A percentile compares a stretch with the other conserved stretches of the same genome.
Evolutionary conservation across 1,140 invertebrate genomes (phyloP).

Genomic region (Drosophila sturtevanti): DNA sequence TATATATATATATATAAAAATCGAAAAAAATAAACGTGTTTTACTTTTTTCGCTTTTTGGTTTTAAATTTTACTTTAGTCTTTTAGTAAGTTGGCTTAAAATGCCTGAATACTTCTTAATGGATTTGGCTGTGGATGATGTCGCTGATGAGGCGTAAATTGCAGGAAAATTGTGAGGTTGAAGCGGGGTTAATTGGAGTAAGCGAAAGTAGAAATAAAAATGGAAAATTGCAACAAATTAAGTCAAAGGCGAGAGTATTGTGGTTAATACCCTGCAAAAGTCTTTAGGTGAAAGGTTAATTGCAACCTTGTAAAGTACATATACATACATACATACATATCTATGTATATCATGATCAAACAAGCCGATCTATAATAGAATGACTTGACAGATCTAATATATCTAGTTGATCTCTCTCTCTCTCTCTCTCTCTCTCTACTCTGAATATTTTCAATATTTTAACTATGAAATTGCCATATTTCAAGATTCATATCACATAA

Average conservation of each 20-base stretch:
- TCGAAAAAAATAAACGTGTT: constrained; percentile 48
- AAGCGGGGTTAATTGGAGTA: constrained; percentile 45
- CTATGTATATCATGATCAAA: too few relatives aligned
- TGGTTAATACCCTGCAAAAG: not conserved
- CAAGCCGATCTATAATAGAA: too few relatives aligned
- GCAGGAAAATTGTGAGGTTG: constrained; percentile 38
- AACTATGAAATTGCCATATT: too few relatives aligned
- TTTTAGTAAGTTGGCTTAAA: constrained; percentile 14
- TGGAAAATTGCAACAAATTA: constrained; percentile 37
- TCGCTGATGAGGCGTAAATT: constrained; percentile 48
- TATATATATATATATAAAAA: too few relatives aligned
- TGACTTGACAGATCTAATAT: too few relatives aligned
- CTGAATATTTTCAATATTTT: not conserved
- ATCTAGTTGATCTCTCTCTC: too few relatives aligned
- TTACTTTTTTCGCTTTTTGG: constrained; percentile 41
- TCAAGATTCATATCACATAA: constrained; percentile 9
- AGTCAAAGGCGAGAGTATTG: not conserved
- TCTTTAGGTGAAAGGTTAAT: too few relatives aligned
- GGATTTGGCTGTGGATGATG: constrained; percentile 45
- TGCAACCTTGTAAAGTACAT: too few relatives aligned
- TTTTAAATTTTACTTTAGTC: constrained; percentile 11
- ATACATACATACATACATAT: too few relatives aligned
- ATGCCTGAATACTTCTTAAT: constrained; percentile 61
- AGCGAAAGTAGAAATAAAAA: constrained; percentile 14
- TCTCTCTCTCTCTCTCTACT: too few relatives aligned